These are phyloP conservation scores for Campoletis raptor DNA, from an alignment of 2,888 invertebrate species.

Conservation along the genomic window DNA sequence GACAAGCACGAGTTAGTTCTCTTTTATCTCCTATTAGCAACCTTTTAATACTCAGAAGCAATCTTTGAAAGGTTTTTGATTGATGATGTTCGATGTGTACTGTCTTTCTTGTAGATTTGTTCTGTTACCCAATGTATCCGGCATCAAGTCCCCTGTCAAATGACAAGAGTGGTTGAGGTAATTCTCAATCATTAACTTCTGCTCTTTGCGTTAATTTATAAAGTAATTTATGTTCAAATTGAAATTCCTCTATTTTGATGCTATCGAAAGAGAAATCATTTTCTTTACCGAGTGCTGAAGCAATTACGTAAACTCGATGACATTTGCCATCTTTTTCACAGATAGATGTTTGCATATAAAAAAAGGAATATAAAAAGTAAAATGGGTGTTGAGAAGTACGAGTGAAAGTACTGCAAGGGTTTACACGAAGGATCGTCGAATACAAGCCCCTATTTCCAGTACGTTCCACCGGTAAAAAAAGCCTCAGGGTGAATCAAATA, in stretches of 20 bases:
- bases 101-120: background rate
- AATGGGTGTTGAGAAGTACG: slow-evolving; percentile 10
- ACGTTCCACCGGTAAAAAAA: slow-evolving; percentile 42
- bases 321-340: background rate
- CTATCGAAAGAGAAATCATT: background rate
- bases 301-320: background rate
- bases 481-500: slow-evolving; percentile 16
- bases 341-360: background rate
- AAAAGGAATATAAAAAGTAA: slow-evolving; percentile 38
- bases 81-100: slow-evolving; percentile 24
- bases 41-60: slow-evolving; percentile 34
- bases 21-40: background rate
- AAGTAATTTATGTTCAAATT: background rate
- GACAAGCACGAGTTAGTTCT: background rate
- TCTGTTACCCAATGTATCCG: slow-evolving; percentile 3
- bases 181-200: background rate
- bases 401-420: background rate
- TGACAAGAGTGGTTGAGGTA: background rate
- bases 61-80: slow-evolving; percentile 61
- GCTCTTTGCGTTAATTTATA: background rate
- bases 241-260: background rate
- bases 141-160: slow-evolving; percentile 24
- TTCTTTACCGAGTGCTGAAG: background rate
- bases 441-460: slow-evolving; percentile 13
- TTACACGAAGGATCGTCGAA: background rate